phyloP scores from a whole-genome alignment of 1,140 invertebrate species.

The Orussus abietinus region DNA sequence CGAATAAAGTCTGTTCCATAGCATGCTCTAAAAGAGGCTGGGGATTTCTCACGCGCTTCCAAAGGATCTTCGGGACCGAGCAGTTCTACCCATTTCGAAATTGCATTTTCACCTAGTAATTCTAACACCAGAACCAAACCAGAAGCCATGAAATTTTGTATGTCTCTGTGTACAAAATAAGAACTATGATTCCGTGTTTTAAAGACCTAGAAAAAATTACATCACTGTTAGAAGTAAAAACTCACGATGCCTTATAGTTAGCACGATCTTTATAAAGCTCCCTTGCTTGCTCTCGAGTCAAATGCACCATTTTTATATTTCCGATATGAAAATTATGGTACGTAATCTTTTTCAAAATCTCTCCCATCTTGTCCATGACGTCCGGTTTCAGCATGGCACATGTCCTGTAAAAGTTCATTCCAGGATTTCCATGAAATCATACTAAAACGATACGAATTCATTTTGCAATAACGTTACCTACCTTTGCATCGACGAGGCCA shows the following conservation, averaged over 20 bases:
- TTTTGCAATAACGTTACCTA: conserved; percentile 37
- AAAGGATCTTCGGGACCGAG: conserved; percentile 67
- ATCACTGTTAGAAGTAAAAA: too few relatives aligned
- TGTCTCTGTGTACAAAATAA: conserved; percentile 35
- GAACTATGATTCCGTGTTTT: conserved; percentile 34
- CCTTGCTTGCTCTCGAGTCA: conserved; percentile 60
- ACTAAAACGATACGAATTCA: conserved; percentile 10
- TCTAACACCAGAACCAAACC: conserved; percentile 71
- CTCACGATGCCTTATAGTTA: too few relatives aligned
- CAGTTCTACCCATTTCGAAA: conserved; percentile 59
- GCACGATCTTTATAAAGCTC: conserved; percentile 62
- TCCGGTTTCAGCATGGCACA: conserved; percentile 74
- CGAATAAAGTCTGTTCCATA: conserved; percentile 70
- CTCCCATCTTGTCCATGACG: conserved; percentile 66
- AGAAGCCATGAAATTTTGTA: conserved; percentile 65
- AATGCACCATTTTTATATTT: conserved; percentile 67
- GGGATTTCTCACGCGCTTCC: conserved; percentile 56
- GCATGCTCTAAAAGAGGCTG: conserved; percentile 63
- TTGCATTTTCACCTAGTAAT: conserved; percentile 69
- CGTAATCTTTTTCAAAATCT: conserved; percentile 65
- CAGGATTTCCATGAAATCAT: conserved; percentile 1
- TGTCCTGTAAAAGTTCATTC: conserved; percentile 57
- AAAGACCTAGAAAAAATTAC: too few relatives aligned
- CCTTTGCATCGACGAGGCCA: conserved; percentile 61
- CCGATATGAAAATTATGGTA: conserved; percentile 67